These are phyloP conservation scores for Squalus acanthias DNA, from an alignment of 2,797 vertebrate species.

Conservation along the genomic window DNA sequence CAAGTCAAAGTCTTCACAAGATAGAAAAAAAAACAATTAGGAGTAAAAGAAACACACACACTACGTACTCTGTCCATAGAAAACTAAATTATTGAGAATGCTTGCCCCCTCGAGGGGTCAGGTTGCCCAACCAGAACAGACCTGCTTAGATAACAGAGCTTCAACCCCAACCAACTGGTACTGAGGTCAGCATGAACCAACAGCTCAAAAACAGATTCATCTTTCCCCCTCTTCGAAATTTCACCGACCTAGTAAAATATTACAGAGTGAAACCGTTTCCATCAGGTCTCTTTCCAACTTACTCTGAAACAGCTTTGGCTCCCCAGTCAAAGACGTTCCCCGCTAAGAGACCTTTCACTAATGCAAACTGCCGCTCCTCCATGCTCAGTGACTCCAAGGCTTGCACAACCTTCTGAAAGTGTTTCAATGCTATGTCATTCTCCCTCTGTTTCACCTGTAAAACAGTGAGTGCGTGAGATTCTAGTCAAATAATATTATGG, in stretches of 20 bases:
- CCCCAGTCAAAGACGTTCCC: slow-evolving; percentile 99
- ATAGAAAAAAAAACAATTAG: neutral
- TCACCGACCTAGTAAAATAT: neutral
- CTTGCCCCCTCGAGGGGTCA: neutral
- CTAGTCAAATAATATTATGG: neutral
- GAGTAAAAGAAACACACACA: neutral
- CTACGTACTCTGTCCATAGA: neutral
- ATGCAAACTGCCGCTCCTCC: slow-evolving; percentile 89
- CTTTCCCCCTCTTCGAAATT: neutral
- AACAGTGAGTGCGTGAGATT: neutral
- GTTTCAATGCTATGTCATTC: slow-evolving; percentile 84
- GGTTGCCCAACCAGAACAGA: too few relatives aligned
- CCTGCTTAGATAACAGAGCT: neutral
- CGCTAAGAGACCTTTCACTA: slow-evolving; percentile 86
- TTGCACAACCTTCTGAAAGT: slow-evolving; percentile 76
- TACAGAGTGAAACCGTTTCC: neutral
- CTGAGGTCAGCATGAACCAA: neutral
- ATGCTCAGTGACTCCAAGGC: slow-evolving; percentile 80
- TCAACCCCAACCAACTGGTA: neutral
- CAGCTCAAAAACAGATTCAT: neutral
- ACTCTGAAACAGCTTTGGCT: slow-evolving; percentile 95
- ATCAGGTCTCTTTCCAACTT: slow-evolving; percentile 52
- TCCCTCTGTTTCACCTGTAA: slow-evolving; percentile 88
- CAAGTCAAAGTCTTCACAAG: neutral
- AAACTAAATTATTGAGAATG: neutral